Percentiles rank a stretch among this genome's conserved stretches.
Evolutionary conservation across 2,797 vertebrate genomes (phyloP).

Genomic region (Pipistrellus kuhlii): DNA sequence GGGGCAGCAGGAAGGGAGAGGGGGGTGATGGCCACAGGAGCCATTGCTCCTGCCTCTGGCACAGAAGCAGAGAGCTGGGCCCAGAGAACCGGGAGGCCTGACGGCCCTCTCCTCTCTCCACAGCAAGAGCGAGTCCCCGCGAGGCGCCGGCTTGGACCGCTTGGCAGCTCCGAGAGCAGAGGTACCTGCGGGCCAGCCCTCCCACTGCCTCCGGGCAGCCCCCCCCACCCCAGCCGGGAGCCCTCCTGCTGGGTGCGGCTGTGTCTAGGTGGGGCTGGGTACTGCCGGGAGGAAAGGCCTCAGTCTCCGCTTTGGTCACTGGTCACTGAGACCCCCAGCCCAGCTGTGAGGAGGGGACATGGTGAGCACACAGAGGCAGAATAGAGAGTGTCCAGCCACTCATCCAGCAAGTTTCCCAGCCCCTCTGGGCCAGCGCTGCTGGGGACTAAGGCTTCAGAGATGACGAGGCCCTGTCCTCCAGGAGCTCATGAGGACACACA

Average conservation of each 20-base stretch:
- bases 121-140: slow-evolving; percentile 85
- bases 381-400: fast-evolving
- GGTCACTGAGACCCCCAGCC: background rate
- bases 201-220: background rate
- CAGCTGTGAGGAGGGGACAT: background rate
- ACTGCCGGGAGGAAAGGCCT: fast-evolving
- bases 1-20: fast-evolving
- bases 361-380: background rate
- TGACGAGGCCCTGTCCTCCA: background rate
- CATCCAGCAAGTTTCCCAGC: background rate
- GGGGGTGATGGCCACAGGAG: background rate
- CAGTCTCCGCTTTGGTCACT: background rate
- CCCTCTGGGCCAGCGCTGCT: background rate
- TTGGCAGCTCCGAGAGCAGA: slow-evolving; percentile 86
- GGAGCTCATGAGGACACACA: background rate
- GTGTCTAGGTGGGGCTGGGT: background rate
- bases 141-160: slow-evolving; percentile 77
- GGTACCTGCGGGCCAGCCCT: slow-evolving; percentile 67
- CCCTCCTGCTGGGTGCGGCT: fast-evolving
- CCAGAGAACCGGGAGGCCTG: background rate
- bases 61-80: background rate
- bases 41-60: fast-evolving
- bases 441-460: background rate
- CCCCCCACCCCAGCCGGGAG: background rate
- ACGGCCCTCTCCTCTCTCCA: slow-evolving; percentile 65